phyloP scores from a whole-genome alignment of 1,140 invertebrate species.

The Oreohelix idahoensis region DNA sequence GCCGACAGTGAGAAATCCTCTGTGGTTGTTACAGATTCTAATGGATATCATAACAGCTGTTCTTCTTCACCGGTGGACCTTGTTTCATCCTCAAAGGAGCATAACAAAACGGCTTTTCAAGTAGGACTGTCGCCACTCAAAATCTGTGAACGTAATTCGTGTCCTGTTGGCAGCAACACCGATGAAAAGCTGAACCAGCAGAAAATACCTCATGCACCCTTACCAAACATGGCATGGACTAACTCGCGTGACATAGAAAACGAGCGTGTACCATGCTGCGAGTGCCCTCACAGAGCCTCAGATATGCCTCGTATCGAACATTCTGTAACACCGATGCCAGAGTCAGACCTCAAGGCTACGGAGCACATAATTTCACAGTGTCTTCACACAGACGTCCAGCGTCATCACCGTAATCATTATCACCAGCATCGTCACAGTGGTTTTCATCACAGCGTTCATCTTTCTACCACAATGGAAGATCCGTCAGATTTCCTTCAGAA shows the following conservation, averaged over 20 bases:
- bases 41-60: background rate
- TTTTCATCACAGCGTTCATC: background rate
- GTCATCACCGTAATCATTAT: background rate
- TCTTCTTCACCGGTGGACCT: background rate
- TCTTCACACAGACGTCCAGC: background rate
- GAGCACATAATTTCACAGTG: background rate
- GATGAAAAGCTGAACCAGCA: slow-evolving; percentile 42
- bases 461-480: background rate
- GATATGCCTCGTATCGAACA: slow-evolving; percentile 43
- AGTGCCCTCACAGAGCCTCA: slow-evolving; percentile 52
- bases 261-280: slow-evolving; percentile 31
- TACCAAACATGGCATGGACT: slow-evolving; percentile 47
- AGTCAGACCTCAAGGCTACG: background rate
- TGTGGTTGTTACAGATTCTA: background rate
- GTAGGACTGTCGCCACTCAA: background rate
- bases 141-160: slow-evolving; percentile 53
- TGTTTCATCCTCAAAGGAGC: background rate
- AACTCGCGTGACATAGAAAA: background rate
- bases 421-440: background rate
- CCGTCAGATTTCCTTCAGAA: too few relatives aligned
- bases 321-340: background rate
- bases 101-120: background rate
- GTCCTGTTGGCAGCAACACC: slow-evolving; percentile 55
- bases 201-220: slow-evolving; percentile 48
- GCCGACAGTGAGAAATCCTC: slow-evolving; percentile 31